Percentiles rank a stretch among this genome's conserved stretches.
These are phyloP conservation scores for Drosophila anomelani DNA, from an alignment of 2,888 invertebrate species.

Conservation along the genomic window DNA sequence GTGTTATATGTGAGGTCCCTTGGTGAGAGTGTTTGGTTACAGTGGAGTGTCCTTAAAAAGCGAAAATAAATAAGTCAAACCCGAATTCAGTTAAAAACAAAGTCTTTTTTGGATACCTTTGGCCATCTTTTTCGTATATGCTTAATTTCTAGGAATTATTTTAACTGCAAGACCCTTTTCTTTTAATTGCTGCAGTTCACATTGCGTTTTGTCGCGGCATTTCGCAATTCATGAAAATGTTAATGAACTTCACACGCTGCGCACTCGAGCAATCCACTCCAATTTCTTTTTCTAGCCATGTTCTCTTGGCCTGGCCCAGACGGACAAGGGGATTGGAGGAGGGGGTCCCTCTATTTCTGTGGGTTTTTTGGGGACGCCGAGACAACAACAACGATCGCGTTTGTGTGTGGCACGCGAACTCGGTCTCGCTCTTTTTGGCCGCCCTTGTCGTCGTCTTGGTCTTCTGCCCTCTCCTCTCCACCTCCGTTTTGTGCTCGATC, in stretches of 20 bases:
- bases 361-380: conserved; percentile 19
- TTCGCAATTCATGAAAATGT: conserved; percentile 83
- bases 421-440: conserved; percentile 22
- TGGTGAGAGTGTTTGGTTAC: conserved; percentile 35
- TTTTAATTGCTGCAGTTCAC: conserved; percentile 70
- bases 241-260: conserved; percentile 82
- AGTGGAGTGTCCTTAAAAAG: conserved; percentile 2
- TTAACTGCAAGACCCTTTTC: conserved; percentile 33
- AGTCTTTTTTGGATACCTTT: too few relatives aligned
- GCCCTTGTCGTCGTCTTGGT: conserved; percentile 15
- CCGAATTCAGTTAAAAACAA: too few relatives aligned
- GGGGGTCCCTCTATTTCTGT: conserved; percentile 39
- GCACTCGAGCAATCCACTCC: conserved; percentile 53
- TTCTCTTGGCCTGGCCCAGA: conserved; percentile 37
- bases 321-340: neutral
- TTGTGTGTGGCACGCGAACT: conserved; percentile 44
- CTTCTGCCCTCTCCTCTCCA: conserved; percentile 8
- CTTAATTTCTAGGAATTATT: too few relatives aligned
- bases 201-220: conserved; percentile 59
- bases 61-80: too few relatives aligned
- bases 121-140: too few relatives aligned
- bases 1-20: conserved; percentile 11
- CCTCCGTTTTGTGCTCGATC: conserved; percentile 31
- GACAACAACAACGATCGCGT: conserved; percentile 11
- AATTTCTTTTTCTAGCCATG: conserved; percentile 47